These are phyloP conservation scores for Acromyrmex echinatior DNA, from an alignment of 1,140 invertebrate genomes.

Conservation along the genomic window DNA sequence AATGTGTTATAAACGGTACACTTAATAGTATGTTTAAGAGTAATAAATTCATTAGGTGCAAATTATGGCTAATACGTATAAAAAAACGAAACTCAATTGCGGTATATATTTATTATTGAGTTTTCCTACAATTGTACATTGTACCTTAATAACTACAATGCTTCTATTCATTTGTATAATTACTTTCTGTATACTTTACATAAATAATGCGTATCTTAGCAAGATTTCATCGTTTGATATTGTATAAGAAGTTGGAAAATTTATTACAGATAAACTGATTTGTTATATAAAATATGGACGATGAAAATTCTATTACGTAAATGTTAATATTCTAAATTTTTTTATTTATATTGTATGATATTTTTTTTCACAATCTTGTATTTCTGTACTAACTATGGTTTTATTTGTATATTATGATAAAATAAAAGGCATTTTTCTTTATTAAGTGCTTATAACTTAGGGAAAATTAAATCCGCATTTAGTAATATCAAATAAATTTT, in stretches of 20 bases:
- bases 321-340: conserved; percentile 31
- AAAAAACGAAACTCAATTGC: conserved; percentile 62
- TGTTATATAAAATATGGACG: conserved; percentile 30
- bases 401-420: conserved; percentile 16
- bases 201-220: conserved; percentile 29
- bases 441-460: conserved; percentile 20
- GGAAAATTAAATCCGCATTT: conserved; percentile 30
- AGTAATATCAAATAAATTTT: conserved; percentile 43
- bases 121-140: conserved; percentile 69
- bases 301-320: conserved; percentile 14
- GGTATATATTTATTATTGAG: conserved; percentile 73
- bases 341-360: conserved; percentile 2
- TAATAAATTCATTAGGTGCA: conserved; percentile 59
- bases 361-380: conserved; percentile 1
- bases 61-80: conserved; percentile 54
- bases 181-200: conserved; percentile 53
- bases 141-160: conserved; percentile 62
- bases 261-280: conserved; percentile 26
- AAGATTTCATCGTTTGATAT: conserved; percentile 37
- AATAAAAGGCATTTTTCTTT: conserved; percentile 42
- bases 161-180: conserved; percentile 62
- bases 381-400: conserved; percentile 22
- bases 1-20: conserved; percentile 35
- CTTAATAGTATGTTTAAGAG: conserved; percentile 49
- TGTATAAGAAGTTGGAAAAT: conserved; percentile 24